A percentile compares a stretch with the other conserved stretches of the same genome.
Evolutionary conservation across 2,888 invertebrate species (phyloP).

Genomic region (Stenoptilia bipunctidactyla): DNA sequence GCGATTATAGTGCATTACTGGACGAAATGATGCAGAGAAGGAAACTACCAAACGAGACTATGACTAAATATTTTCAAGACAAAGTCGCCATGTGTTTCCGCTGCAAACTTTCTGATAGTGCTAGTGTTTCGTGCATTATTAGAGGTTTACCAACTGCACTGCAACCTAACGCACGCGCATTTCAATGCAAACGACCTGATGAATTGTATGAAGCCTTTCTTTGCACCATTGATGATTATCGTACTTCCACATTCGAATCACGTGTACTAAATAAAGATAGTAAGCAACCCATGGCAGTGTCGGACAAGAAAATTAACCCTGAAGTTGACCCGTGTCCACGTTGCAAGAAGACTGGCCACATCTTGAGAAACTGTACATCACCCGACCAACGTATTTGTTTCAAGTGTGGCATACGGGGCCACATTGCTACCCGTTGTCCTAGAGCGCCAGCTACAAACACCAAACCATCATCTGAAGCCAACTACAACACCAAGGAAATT

Average conservation of each 20-base stretch:
- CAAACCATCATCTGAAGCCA: too few species aligned
- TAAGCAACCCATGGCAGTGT: too few species aligned
- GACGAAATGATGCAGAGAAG: slow-evolving; percentile 17
- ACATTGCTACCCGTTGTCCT: slow-evolving; percentile 13
- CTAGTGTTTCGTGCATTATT: slow-evolving; percentile 20
- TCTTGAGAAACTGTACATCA: slow-evolving; percentile 5
- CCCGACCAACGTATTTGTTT: slow-evolving; percentile 9
- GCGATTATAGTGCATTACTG: slow-evolving; percentile 16
- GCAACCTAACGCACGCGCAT: slow-evolving; percentile 19
- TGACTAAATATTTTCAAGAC: slow-evolving; percentile 24
- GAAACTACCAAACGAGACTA: slow-evolving; percentile 15
- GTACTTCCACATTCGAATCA: background rate
- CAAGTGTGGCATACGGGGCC: slow-evolving; percentile 15
- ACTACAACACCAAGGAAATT: background rate
- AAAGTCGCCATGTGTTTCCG: slow-evolving; percentile 22
- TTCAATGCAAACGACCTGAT: slow-evolving; percentile 18
- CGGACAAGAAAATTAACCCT: too few species aligned
- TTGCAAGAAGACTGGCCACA: slow-evolving; percentile 13
- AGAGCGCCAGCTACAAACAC: too few species aligned
- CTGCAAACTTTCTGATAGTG: slow-evolving; percentile 18
- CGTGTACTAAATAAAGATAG: too few species aligned
- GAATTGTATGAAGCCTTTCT: slow-evolving; percentile 18
- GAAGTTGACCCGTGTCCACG: slow-evolving; percentile 6
- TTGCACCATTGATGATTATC: slow-evolving; percentile 19
- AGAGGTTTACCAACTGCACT: slow-evolving; percentile 15